These are phyloP conservation scores for Amiota minor DNA, from an alignment of 2,888 invertebrate species.

Conservation along the genomic window DNA sequence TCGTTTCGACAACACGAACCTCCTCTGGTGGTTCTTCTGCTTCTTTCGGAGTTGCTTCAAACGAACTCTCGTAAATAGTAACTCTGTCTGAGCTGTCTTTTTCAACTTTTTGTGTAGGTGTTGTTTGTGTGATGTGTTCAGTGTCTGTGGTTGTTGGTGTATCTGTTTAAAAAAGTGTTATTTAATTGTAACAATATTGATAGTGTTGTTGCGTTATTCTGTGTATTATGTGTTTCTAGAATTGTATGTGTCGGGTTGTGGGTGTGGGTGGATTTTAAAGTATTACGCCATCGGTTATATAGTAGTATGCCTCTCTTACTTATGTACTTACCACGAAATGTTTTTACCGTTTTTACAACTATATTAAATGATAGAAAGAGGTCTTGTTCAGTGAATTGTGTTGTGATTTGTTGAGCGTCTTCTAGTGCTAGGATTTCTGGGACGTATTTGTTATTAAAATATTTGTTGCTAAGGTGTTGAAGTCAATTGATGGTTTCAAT, in stretches of 20 bases:
- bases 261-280: conserved; percentile 50
- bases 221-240: conserved; percentile 68
- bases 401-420: conserved; percentile 29
- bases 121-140: conserved; percentile 73
- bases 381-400: conserved; percentile 26
- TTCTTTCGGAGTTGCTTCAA: background rate
- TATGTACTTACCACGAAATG: conserved; percentile 57
- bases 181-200: conserved; percentile 45
- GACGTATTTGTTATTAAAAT: conserved; percentile 31
- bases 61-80: conserved; percentile 9
- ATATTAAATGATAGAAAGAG: conserved; percentile 3
- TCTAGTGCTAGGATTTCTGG: conserved; percentile 19
- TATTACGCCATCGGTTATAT: conserved; percentile 66
- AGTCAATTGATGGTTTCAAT: conserved; percentile 6
- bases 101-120: conserved; percentile 62
- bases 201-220: conserved; percentile 48
- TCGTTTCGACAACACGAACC: conserved; percentile 22
- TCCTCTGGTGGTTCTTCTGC: conserved; percentile 14
- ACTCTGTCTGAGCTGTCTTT: conserved; percentile 27
- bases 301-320: conserved; percentile 48
- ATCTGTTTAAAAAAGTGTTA: conserved; percentile 68
- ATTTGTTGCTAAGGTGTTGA: conserved; percentile 31
- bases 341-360: conserved; percentile 49
- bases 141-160: conserved; percentile 69
- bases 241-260: conserved; percentile 32